Conservation (phyloP, 2,113 vertebrate species). For the Scortum barcoo region DNA sequence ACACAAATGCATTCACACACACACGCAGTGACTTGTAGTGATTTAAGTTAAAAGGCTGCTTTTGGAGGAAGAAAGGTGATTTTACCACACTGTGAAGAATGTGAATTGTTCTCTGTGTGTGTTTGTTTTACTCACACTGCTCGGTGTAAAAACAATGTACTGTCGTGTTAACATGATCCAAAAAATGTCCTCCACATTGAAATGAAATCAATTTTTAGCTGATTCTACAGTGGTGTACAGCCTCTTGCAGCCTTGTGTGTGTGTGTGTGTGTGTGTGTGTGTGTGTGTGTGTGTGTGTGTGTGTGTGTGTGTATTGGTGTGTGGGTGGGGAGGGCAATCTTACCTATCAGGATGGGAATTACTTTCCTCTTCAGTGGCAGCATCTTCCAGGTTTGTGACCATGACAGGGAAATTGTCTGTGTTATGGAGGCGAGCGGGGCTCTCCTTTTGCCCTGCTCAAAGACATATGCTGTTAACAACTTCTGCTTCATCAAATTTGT, state of each 20-base stretch:
- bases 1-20: neutral
- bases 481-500: slow-evolving; percentile 54
- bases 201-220: neutral
- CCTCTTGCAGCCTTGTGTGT: neutral
- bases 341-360: slow-evolving; percentile 37
- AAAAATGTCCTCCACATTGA: slow-evolving; percentile 1
- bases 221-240: neutral
- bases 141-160: neutral
- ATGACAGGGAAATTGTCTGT: slow-evolving; percentile 53
- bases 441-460: slow-evolving; percentile 32
- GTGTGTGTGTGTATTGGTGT: neutral
- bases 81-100: neutral
- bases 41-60: slow-evolving; percentile 38
- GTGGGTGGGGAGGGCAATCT: too few species aligned
- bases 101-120: neutral
- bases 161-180: neutral
- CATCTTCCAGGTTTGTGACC: slow-evolving; percentile 55
- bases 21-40: neutral
- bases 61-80: slow-evolving; percentile 22
- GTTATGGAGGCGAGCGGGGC: slow-evolving; percentile 37
- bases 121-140: neutral
- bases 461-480: slow-evolving; percentile 52
- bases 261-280: neutral
- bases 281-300: neutral
- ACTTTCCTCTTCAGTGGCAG: slow-evolving; percentile 36